A percentile compares a stretch with the other conserved stretches of the same genome.
phyloP scores from a whole-genome alignment of 53 echinoderm and acorn worm genomes.

The Holothuria scabra region DNA sequence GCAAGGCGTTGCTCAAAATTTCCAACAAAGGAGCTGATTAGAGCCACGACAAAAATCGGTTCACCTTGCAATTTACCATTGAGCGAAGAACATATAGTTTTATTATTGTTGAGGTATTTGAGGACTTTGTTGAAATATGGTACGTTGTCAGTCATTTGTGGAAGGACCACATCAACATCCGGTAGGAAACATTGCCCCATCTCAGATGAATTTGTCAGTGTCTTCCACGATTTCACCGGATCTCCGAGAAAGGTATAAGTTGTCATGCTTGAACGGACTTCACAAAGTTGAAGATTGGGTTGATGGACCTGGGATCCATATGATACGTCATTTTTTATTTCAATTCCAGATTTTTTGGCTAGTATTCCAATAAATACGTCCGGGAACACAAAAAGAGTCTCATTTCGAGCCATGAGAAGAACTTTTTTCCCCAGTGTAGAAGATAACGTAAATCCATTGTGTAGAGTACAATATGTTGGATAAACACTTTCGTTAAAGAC shows the following conservation, averaged over 20 bases:
- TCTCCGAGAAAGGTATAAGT: neutral
- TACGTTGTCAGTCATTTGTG: constrained; percentile 1
- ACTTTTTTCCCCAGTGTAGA: neutral
- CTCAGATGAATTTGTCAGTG: neutral
- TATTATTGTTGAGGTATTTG: neutral
- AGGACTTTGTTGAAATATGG: constrained; percentile 35
- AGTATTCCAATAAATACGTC: constrained; percentile 20
- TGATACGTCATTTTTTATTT: neutral
- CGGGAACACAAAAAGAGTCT: neutral
- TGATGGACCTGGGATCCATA: neutral
- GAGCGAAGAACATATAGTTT: neutral
- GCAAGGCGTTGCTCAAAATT: constrained; percentile 36
- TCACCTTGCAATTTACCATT: neutral
- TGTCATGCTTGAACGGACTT: constrained; percentile 6
- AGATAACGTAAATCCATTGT: constrained; percentile 25
- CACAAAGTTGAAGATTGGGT: neutral
- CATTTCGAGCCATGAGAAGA: constrained; percentile 4
- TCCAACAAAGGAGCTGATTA: constrained; percentile 49
- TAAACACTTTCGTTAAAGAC: neutral
- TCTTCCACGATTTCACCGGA: constrained; percentile 1
- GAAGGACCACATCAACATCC: constrained; percentile 49
- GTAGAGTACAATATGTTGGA: constrained; percentile 9
- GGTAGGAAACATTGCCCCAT: constrained; percentile 28
- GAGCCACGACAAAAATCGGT: constrained; percentile 38
- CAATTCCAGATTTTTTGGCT: neutral